These are phyloP conservation scores for Mantis religiosa DNA, from an alignment of 2,888 invertebrate species.

Conservation along the genomic window DNA sequence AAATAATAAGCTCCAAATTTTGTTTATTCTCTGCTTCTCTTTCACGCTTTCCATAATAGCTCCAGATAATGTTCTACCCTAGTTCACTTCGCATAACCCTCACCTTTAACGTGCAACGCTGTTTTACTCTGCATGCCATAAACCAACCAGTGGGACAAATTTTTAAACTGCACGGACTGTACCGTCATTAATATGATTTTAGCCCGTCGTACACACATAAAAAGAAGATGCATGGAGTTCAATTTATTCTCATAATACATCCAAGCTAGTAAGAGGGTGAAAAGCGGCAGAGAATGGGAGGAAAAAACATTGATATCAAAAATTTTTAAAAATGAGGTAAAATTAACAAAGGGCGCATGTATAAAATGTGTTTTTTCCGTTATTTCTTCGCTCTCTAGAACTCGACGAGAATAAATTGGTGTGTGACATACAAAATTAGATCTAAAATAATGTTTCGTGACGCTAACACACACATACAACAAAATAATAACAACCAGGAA, in stretches of 20 bases:
- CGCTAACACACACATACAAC: background rate
- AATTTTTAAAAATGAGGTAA: slow-evolving; percentile 22
- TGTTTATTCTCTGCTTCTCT: too few relatives aligned
- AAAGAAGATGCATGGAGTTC: slow-evolving; percentile 24
- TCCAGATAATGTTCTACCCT: too few relatives aligned
- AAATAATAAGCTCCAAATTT: too few relatives aligned
- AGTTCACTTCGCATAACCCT: too few relatives aligned
- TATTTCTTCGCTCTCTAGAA: background rate
- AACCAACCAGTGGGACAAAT: background rate
- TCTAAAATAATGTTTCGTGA: slow-evolving; percentile 18
- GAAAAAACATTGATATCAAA: slow-evolving; percentile 11
- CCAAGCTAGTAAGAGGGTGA: slow-evolving; percentile 12
- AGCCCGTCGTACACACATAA: slow-evolving; percentile 9
- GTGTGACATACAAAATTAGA: slow-evolving; percentile 14
- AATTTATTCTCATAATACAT: slow-evolving; percentile 27
- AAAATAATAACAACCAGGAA: background rate
- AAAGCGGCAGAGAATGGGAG: background rate
- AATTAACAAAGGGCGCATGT: slow-evolving; percentile 22
- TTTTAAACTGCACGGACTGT: background rate
- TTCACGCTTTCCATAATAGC: too few relatives aligned
- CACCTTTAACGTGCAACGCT: too few relatives aligned
- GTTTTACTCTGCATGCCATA: too few relatives aligned
- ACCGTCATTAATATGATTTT: slow-evolving; percentile 22
- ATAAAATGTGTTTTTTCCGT: slow-evolving; percentile 3
- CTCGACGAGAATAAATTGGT: slow-evolving; percentile 15